Base-by-base conservation (phyloP, 2,888 invertebrate genomes). In the Aplocera efformata region DNA sequence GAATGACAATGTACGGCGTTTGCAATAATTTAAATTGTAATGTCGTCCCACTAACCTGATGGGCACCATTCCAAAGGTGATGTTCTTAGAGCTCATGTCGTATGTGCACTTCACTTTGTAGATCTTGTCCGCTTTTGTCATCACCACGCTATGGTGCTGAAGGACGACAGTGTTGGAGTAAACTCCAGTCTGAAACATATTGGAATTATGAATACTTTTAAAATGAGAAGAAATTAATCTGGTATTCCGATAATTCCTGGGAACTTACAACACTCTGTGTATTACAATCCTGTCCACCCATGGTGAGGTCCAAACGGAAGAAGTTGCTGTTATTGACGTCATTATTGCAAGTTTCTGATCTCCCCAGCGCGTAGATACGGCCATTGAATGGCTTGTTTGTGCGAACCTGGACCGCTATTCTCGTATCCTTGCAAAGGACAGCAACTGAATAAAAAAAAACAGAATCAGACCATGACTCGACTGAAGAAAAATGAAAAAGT, bases 51-150 rank as follows among this genome's bases (percentile, higher is more conserved):
- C 84, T 74, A 73, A 93, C 93, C 95, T 93, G 82, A 97, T 96
- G 52, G 97, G 97, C 94, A 97, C 96, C 97, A 97, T 97, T 89
- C 97, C 97, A 89, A 97, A 97, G 22, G 97, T 97, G 61, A 97
- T 96, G 81, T 97, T 97, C 90, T 96, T 96, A 10, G 97, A 96
- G 54, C 96, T 96, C 94, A 97, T 97, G 77, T 97, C 97, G 80
- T 97, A 97, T 4, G 97, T 97, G 73, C 97, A 97, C 76, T 97
- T 96, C 44, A 97, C 96, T 89, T 97, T 97, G 91, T 97, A 97
- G 73, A 97, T 97, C 79, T 97, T 97, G 77, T 97, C 97, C 2
- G 97, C 97, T 79, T 97, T 97, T 39, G 97, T 97, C 96, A 97
- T 97, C 22, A 97, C 97, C 13, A 97, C 96, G 73, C 96, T 97